Evolutionary conservation across 2,797 vertebrate species (phyloP).

Genomic region (Mastacembelus armatus): DNA sequence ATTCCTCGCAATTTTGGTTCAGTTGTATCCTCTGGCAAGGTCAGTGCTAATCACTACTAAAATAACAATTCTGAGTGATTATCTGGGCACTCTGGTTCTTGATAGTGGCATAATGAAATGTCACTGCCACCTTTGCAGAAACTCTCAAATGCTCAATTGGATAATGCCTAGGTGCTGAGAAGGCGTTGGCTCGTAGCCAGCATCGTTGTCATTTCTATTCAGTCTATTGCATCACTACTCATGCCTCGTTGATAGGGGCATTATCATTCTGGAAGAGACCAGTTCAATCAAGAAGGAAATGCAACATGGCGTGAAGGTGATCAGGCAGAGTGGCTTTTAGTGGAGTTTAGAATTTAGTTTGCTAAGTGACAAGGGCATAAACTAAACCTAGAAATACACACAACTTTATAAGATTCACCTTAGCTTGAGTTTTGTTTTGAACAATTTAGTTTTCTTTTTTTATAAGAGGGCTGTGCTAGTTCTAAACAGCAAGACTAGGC

Average conservation of each 20-base stretch:
- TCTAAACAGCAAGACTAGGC: neutral
- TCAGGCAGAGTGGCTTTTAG: conserved; percentile 45
- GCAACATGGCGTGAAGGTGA: conserved; percentile 74
- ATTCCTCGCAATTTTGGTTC: conserved; percentile 58
- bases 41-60: conserved; percentile 71
- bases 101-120: conserved; percentile 71
- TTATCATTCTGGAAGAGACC: conserved; percentile 72
- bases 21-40: conserved; percentile 72
- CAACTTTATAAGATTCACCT: neutral
- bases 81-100: conserved; percentile 52
- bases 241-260: conserved; percentile 65
- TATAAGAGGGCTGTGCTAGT: conserved; percentile 14
- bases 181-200: conserved; percentile 62
- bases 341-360: conserved; percentile 48
- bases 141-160: conserved; percentile 63
- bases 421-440: neutral
- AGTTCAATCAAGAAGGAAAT: conserved; percentile 57
- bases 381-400: conserved; percentile 3
- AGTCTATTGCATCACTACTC: conserved; percentile 65
- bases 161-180: conserved; percentile 66
- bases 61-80: conserved; percentile 69
- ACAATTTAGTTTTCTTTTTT: neutral
- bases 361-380: conserved; percentile 51
- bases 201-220: conserved; percentile 69
- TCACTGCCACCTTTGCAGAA: conserved; percentile 62